Conservation (phyloP, 2,888 invertebrate species). For the Ennomos fuscantarius region DNA sequence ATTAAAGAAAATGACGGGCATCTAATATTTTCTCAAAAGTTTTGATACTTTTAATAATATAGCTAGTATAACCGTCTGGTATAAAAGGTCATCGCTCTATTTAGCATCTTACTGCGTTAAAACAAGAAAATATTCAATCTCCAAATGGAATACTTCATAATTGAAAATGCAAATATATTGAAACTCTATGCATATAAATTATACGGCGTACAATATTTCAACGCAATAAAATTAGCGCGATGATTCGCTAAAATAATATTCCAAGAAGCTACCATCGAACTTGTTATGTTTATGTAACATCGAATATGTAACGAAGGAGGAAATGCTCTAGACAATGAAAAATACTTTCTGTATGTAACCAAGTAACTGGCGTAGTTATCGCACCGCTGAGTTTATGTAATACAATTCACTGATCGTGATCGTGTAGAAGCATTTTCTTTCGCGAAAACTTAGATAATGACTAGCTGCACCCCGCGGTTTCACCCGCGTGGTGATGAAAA, state of each 20-base stretch:
- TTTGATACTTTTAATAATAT: not conserved
- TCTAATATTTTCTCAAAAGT: not conserved
- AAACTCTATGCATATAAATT: conserved; percentile 1
- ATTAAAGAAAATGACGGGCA: no score
- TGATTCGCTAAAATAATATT: conserved; percentile 14
- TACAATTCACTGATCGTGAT: conserved; percentile 38
- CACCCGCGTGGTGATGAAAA: no score
- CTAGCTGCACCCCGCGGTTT: no score
- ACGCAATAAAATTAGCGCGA: conserved; percentile 31
- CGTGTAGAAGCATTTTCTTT: conserved; percentile 11
- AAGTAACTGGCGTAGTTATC: conserved; percentile 62
- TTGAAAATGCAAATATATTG: not conserved
- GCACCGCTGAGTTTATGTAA: conserved; percentile 59
- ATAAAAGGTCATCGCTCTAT: not conserved
- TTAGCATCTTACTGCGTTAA: not conserved
- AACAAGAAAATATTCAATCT: not conserved
- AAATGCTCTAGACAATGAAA: conserved; percentile 83
- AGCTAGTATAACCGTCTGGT: not conserved
- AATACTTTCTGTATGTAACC: conserved; percentile 58
- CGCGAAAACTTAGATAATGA: not conserved
- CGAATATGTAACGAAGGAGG: conserved; percentile 62
- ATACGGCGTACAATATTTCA: conserved; percentile 1
- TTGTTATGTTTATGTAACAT: conserved; percentile 59
- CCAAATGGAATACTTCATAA: not conserved
- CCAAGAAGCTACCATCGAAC: conserved; percentile 25